A percentile compares a stretch with the other conserved stretches of the same genome.
Conservation (phyloP, 2,797 vertebrate genomes). For the Manis crassicaudata region DNA sequence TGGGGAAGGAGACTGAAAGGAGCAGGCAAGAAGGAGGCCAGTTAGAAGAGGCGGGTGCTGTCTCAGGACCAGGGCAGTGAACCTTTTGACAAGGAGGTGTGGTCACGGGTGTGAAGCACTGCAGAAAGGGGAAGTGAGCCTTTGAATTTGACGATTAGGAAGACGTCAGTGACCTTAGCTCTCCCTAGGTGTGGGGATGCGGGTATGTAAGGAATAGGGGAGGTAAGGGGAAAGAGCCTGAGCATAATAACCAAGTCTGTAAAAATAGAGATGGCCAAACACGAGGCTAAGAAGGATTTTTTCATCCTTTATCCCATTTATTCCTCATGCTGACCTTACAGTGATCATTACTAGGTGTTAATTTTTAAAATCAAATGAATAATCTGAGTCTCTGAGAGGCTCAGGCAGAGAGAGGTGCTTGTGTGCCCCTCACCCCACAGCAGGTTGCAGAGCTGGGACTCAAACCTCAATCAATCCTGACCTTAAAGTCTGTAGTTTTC, state of each 20-base stretch:
- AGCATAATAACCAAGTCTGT: neutral
- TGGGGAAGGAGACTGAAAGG: neutral
- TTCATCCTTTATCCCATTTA: neutral
- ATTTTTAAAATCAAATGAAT: neutral
- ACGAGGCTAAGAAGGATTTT: neutral
- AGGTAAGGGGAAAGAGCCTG: neutral
- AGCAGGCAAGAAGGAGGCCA: neutral
- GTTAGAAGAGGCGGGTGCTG: neutral
- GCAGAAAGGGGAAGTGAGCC: neutral
- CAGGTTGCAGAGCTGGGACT: neutral
- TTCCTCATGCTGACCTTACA: neutral
- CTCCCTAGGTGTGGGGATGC: too few relatives aligned
- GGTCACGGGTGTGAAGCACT: neutral
- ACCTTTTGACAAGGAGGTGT: neutral
- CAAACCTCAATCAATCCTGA: neutral
- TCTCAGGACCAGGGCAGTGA: neutral
- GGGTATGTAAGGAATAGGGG: too few relatives aligned
- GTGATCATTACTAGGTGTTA: neutral
- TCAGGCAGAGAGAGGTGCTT: too few relatives aligned
- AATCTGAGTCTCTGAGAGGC: neutral
- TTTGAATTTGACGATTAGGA: neutral
- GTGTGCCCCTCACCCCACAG: neutral
- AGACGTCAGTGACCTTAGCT: neutral
- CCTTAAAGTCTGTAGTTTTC: conserved; percentile 16
- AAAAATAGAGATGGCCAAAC: neutral